A percentile compares a stretch with the other conserved stretches of the same genome.
Evolutionary conservation across 2,113 vertebrate genomes (phyloP).

Genomic region (Mirza zaza): DNA sequence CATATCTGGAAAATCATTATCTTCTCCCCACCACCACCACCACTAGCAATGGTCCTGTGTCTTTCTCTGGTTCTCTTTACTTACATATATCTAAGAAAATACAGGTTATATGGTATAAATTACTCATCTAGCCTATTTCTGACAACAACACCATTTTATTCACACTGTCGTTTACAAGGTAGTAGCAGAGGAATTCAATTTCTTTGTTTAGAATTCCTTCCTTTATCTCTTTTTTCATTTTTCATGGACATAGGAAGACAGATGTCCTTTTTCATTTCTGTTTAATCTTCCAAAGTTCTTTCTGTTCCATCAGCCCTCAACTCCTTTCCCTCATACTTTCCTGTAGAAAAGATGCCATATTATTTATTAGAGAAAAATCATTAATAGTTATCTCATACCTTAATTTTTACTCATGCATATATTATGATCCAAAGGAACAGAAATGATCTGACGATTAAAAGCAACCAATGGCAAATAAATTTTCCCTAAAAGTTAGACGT

Average conservation of each 20-base stretch:
- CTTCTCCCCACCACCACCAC: background rate
- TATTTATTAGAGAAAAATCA: background rate
- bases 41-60: background rate
- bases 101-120: background rate
- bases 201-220: background rate
- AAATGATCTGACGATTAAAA: background rate
- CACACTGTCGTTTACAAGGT: background rate
- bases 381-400: background rate
- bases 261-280: background rate
- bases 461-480: background rate
- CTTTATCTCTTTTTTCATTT: background rate
- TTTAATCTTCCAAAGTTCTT: background rate
- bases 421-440: background rate
- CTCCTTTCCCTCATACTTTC: background rate
- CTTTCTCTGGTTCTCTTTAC: background rate
- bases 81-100: background rate
- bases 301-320: background rate
- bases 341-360: background rate
- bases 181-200: background rate
- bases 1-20: background rate
- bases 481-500: background rate
- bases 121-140: background rate
- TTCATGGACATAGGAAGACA: background rate
- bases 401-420: background rate
- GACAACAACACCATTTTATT: background rate